Evolutionary conservation across 2,113 vertebrate genomes (phyloP).

Genomic region (Tupaia chinensis): DNA sequence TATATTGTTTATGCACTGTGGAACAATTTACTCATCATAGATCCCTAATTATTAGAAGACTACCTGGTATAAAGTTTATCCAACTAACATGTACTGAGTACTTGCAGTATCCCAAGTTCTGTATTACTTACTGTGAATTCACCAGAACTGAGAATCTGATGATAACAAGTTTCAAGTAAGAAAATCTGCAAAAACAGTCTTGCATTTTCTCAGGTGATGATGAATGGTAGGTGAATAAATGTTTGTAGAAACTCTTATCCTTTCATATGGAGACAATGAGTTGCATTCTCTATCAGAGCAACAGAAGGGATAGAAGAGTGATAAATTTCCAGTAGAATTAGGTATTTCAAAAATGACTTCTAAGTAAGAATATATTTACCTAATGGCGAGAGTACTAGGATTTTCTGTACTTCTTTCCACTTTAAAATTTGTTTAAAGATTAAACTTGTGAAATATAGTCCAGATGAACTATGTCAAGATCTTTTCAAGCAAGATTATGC

Average conservation of each 20-base stretch:
- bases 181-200: not conserved
- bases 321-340: not conserved
- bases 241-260: not conserved
- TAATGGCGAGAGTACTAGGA: not conserved
- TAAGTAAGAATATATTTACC: slow-evolving; percentile 3
- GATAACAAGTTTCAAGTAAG: not conserved
- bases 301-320: not conserved
- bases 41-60: slow-evolving; percentile 1
- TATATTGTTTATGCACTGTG: not conserved
- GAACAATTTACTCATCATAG: not conserved
- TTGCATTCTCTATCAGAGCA: not conserved
- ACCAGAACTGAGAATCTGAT: not conserved
- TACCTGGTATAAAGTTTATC: not conserved
- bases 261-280: not conserved
- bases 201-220: not conserved
- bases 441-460: not conserved
- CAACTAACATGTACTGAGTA: not conserved
- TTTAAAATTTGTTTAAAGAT: not conserved
- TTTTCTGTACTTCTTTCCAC: not conserved
- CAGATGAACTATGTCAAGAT: not conserved
- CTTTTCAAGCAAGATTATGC: not conserved
- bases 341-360: not conserved
- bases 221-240: not conserved
- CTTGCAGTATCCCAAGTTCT: not conserved
- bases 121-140: not conserved